A percentile compares a stretch with the other conserved stretches of the same genome.
phyloP scores from a whole-genome alignment of 2,888 invertebrate species.

The Ethmia dodecea region DNA sequence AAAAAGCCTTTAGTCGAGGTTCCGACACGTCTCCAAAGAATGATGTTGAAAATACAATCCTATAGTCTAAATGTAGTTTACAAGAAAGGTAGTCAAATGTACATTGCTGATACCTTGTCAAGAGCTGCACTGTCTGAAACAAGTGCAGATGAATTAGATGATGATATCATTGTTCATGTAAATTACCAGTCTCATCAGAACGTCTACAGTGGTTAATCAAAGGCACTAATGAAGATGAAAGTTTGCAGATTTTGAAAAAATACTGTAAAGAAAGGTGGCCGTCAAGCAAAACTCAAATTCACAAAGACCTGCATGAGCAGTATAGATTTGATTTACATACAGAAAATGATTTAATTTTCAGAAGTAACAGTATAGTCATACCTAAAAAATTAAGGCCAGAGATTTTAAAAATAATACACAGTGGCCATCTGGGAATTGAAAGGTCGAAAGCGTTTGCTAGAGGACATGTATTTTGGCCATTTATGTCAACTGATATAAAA shows the following conservation, averaged over 20 bases:
- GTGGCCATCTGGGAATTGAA: conserved; percentile 17
- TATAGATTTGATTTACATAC: conserved; percentile 9
- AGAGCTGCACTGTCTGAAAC: conserved; percentile 17
- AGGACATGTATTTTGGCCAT: no score
- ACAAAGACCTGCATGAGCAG: no score
- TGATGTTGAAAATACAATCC: conserved; percentile 19
- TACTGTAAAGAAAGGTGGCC: conserved; percentile 9
- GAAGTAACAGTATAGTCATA: conserved; percentile 12
- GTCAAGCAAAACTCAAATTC: no score
- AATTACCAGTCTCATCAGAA: conserved; percentile 11
- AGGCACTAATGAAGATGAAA: conserved; percentile 8
- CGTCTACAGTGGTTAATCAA: conserved; percentile 5
- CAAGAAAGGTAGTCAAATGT: conserved; percentile 17
- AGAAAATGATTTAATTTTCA: conserved; percentile 9
- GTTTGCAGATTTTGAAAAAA: conserved; percentile 6
- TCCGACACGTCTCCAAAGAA: conserved; percentile 6
- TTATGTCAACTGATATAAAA: conserved; percentile 16
- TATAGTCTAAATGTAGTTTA: conserved; percentile 18
- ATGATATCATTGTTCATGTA: conserved; percentile 10
- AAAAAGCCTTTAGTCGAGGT: conserved; percentile 6
- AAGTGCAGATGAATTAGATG: conserved; percentile 15
- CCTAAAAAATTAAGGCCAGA: conserved; percentile 14
- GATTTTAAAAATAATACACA: conserved; percentile 17
- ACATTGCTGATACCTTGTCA: no score
- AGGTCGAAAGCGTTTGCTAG: conserved; percentile 20